Base-by-base conservation (phyloP, 2,797 vertebrate genomes). In the Neopelma chrysocephalum region DNA sequence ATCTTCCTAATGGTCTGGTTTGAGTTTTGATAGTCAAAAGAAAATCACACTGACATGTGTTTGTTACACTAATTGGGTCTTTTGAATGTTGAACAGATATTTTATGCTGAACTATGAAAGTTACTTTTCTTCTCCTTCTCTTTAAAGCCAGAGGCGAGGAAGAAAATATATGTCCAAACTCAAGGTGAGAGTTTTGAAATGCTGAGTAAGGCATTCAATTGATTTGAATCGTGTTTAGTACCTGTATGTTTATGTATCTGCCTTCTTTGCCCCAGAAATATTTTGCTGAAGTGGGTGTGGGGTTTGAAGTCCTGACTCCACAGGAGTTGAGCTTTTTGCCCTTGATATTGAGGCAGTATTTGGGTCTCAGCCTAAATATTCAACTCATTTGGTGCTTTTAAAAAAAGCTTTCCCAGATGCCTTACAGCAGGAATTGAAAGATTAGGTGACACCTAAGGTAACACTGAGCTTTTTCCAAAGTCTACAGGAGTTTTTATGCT, bases 111-210 rank as follows among this genome's bases (percentile, higher is more conserved):
- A 8, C 38, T 16, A 2, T 64, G 27, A 56, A 73, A 87, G 21
- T 93, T 26, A 89, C 61, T 72, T 92, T 93, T 73, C 81, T 82
- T 61, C 71, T 89, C 80, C 76, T 93, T 86, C 70, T 93, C 64
- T 96, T 97, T 97, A 69, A 94, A 99, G 99, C 98, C 98, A 8
- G 98, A 98, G 54, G 98, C 98, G 27, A 97, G 96, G 96, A 97
- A 94, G 73, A 99, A 99, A 98, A 99, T 99, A 80, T 96, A 97
- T 36, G 97, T 99, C 40, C 99, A 99, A 86, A 98, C 98, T 75
- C 99, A 99, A 99, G 99, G 99, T 99, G 97, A 98, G 98, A 86
- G 36, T 68, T 88, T 21, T 66, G 18, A 48, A 78, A 58, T 62
- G 3, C 22, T 13, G 21, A 4, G 20, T 8, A 3, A 77, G 14